A percentile compares a stretch with the other conserved stretches of the same genome.
Conservation (phyloP, 2,113 vertebrate genomes). For the Tenrec ecaudatus region DNA sequence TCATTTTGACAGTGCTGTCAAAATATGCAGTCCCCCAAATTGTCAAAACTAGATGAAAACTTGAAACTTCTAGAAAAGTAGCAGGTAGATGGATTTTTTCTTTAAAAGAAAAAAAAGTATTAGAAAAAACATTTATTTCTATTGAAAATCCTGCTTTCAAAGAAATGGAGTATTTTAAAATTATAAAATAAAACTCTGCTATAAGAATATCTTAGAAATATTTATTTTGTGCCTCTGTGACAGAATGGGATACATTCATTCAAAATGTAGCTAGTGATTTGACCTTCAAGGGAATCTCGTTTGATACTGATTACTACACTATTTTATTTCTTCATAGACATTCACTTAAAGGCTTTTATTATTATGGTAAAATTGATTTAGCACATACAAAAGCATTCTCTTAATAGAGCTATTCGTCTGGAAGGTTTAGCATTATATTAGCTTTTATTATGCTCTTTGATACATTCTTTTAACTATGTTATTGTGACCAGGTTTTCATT, state of each 20-base stretch:
- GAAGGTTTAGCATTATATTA: constrained; percentile 54
- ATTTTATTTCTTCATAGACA: constrained; percentile 66
- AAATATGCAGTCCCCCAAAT: neutral
- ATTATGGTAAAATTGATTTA: constrained; percentile 71
- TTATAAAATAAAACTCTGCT: constrained; percentile 40
- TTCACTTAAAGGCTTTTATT: constrained; percentile 74
- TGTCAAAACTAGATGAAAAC: neutral
- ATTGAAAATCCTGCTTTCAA: neutral
- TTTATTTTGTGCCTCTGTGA: constrained; percentile 24
- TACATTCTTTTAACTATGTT: constrained; percentile 58
- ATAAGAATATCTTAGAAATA: constrained; percentile 2
- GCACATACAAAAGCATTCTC: constrained; percentile 58
- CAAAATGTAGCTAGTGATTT: constrained; percentile 33
- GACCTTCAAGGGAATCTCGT: constrained; percentile 37
- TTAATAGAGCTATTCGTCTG: constrained; percentile 65
- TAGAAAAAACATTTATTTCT: constrained; percentile 49
- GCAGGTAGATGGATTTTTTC: neutral
- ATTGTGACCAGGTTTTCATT: constrained; percentile 60
- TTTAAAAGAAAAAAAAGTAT: neutral
- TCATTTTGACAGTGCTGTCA: neutral
- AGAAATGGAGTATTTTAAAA: neutral
- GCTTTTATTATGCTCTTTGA: constrained; percentile 62
- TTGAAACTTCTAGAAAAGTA: constrained; percentile 9
- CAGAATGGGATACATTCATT: constrained; percentile 27
- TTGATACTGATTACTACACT: constrained; percentile 58